Conservation (phyloP, 2,113 vertebrate species). For the Equus przewalskii region DNA sequence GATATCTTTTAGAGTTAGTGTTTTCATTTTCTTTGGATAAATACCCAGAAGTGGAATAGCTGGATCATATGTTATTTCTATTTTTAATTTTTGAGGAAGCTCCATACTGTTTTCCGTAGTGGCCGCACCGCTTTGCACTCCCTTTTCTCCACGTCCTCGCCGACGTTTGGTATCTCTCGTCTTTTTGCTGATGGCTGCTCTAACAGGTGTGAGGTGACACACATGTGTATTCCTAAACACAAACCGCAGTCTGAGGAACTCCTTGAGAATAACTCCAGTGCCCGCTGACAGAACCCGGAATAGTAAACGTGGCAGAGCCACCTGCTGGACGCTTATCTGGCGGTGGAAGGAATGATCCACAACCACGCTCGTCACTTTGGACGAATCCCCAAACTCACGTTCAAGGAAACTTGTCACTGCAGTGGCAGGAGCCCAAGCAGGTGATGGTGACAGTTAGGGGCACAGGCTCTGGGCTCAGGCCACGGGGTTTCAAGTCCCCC, state of each 20-base stretch:
- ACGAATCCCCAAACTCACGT: not conserved
- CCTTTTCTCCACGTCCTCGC: not conserved
- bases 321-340: accelerated
- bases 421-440: not conserved
- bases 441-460: not conserved
- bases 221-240: not conserved
- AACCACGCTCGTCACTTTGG: no score
- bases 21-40: not conserved
- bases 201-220: not conserved
- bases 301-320: not conserved
- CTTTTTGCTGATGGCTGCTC: not conserved
- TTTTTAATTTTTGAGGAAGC: no score
- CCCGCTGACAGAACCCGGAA: accelerated
- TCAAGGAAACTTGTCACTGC: not conserved
- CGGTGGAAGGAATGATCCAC: no score
- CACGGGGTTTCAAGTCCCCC: not conserved
- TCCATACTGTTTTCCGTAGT: no score
- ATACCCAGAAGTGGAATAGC: not conserved
- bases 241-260: not conserved
- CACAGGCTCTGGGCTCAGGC: not conserved
- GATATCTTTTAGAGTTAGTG: not conserved
- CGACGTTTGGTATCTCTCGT: not conserved
- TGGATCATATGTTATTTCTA: no score
- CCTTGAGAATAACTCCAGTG: not conserved
- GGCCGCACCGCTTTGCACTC: no score